Conservation (phyloP, 1,140 invertebrate species). For the Protaetia brevitarsis region DNA sequence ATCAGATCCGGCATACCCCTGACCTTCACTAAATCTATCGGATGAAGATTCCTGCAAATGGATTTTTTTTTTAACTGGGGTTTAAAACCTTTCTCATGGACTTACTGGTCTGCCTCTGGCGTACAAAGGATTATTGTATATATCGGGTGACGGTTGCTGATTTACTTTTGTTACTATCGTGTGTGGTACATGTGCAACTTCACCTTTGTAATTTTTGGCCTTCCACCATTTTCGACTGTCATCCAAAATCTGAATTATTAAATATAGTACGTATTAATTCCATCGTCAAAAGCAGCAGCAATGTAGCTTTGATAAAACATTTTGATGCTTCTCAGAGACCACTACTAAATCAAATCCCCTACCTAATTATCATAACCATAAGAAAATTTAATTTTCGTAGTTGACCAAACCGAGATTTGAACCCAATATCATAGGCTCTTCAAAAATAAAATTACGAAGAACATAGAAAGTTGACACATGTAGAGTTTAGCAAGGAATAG, state of each 20-base stretch:
- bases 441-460: too few relatives aligned
- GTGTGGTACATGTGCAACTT: constrained; percentile 93
- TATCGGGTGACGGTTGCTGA: constrained; percentile 51
- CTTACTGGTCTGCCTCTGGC: constrained; percentile 44
- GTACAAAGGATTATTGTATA: constrained; percentile 73
- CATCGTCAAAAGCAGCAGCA: too few relatives aligned
- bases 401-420: too few relatives aligned
- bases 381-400: too few relatives aligned
- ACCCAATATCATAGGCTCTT: too few relatives aligned
- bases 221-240: constrained; percentile 99
- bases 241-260: constrained; percentile 87
- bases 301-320: too few relatives aligned
- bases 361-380: too few relatives aligned
- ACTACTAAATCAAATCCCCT: too few relatives aligned
- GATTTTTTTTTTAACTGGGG: background rate
- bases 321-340: too few relatives aligned
- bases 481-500: too few relatives aligned
- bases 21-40: constrained; percentile 36
- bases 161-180: constrained; percentile 79
- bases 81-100: background rate
- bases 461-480: too few relatives aligned
- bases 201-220: constrained; percentile 82
- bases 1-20: constrained; percentile 32
- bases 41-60: constrained; percentile 40
- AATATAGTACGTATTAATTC: too few relatives aligned